A percentile compares a stretch with the other conserved stretches of the same genome.
Evolutionary conservation across 2,113 vertebrate species (phyloP).

Genomic region (Bagarius yarrelli): DNA sequence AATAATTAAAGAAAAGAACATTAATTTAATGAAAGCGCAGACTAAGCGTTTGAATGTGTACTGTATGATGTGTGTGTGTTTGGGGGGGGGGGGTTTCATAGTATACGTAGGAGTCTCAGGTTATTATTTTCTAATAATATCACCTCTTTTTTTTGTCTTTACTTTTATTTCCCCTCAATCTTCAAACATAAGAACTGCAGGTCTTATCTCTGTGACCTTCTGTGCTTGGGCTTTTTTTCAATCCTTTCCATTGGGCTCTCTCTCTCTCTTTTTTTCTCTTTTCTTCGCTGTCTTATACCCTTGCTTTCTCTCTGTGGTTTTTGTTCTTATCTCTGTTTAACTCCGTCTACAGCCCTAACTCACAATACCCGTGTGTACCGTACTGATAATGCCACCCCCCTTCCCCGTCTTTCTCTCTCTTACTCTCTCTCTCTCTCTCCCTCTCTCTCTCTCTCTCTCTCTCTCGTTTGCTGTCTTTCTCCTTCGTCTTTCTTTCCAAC

Average conservation of each 20-base stretch:
- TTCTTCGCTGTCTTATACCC: background rate
- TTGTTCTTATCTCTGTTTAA: slow-evolving; percentile 50
- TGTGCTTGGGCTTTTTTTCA: slow-evolving; percentile 48
- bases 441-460: slow-evolving; percentile 29
- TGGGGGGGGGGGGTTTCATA: no score
- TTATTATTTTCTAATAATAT: background rate
- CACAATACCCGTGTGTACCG: slow-evolving; percentile 53
- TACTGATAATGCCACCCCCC: slow-evolving; percentile 46
- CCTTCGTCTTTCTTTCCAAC: no score
- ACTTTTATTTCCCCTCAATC: background rate
- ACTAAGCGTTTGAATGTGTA: no score
- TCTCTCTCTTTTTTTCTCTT: slow-evolving; percentile 10
- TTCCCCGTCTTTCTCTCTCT: background rate
- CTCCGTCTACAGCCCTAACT: slow-evolving; percentile 46
- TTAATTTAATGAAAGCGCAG: no score
- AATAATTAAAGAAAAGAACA: no score
- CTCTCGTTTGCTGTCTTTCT: slow-evolving; percentile 1
- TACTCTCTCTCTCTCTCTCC: slow-evolving; percentile 36
- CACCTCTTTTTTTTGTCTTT: background rate
- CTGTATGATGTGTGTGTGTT: no score
- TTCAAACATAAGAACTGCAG: slow-evolving; percentile 22
- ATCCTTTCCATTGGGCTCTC: slow-evolving; percentile 33
- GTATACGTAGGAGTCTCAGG: no score
- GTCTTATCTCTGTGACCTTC: slow-evolving; percentile 48
- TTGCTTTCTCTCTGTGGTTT: slow-evolving; percentile 42